Base-by-base conservation (phyloP, 2,113 vertebrate genomes). In the Meriones unguiculatus region DNA sequence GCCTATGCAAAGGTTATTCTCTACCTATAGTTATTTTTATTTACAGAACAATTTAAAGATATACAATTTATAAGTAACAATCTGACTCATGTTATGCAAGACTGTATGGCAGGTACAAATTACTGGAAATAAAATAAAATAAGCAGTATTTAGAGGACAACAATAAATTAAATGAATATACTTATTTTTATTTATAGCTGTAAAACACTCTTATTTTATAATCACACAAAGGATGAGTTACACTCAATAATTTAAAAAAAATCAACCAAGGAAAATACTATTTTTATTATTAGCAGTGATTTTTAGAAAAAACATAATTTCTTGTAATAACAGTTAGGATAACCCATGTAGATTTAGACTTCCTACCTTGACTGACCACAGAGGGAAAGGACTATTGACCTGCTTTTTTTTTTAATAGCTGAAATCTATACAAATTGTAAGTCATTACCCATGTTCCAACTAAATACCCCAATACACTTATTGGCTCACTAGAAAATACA, bases 281-380 rank as follows among this genome's bases (percentile, higher is more conserved):
- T 82, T 92, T 90, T 90, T 77, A 90, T 59, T 70, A 67, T 30
- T 57, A 73, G 18, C 12, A 57, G 28, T 52, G 38, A 64, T 84
- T 87, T 93, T 86, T 80, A 70, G 17, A 75, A 89, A 91, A n/a
- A n/a, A 57, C 10, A 32, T 38, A 46, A 70, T 86, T 78, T 81
- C 9, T 70, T n/a, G 20, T 7, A 54, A 88, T 67, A 88, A 67
- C 5, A 89, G 13, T 50, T 7, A 84, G 54, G 32, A 86, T 25
- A 89, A 59, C 9, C 77, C 81, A 78, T 65, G 70, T 41, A 57
- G 38, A 88, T 46, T 80, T 57, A 65, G 11, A 65, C 4, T 62
- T 77, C 90, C 54, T n/a, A 81, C 25, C 9, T 89, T 81, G 46
- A 86, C 65, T 62, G 72, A 69, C 0, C n/a, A 30, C 25, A 72